Evolutionary conservation across 1,140 invertebrate genomes (phyloP).

Genomic region (Penaeus chinensis): DNA sequence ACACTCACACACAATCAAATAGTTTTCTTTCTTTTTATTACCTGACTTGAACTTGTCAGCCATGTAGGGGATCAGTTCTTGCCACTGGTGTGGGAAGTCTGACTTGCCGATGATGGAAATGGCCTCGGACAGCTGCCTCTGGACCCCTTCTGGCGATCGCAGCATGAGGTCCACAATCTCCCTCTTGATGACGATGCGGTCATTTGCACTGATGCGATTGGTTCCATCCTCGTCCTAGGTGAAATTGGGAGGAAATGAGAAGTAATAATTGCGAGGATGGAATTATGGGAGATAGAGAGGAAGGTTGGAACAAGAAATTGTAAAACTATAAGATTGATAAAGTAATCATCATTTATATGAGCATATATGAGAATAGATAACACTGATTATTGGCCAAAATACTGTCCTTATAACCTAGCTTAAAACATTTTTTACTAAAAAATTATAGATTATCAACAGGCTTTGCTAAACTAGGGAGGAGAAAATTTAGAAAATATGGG

Average conservation of each 20-base stretch:
- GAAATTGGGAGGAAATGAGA: neutral
- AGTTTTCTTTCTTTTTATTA: neutral
- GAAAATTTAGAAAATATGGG: too few relatives aligned
- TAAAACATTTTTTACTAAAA: neutral
- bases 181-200: slow-evolving; percentile 84
- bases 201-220: slow-evolving; percentile 84
- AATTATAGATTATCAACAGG: too few relatives aligned
- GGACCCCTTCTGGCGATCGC: slow-evolving; percentile 87
- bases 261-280: neutral
- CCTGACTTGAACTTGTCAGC: slow-evolving; percentile 70
- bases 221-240: slow-evolving; percentile 80
- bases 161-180: slow-evolving; percentile 94
- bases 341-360: too few relatives aligned
- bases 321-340: too few relatives aligned
- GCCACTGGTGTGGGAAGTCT: slow-evolving; percentile 75
- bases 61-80: slow-evolving; percentile 71
- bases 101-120: slow-evolving; percentile 89
- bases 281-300: neutral
- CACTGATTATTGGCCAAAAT: neutral
- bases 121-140: slow-evolving; percentile 95
- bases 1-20: too few relatives aligned
- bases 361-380: too few relatives aligned
- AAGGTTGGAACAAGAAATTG: neutral
- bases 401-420: neutral
- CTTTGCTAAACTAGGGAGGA: too few relatives aligned